A percentile compares a stretch with the other conserved stretches of the same genome.
These are phyloP conservation scores for Liasis olivaceus DNA, from an alignment of 2,797 vertebrate species.

Conservation along the genomic window DNA sequence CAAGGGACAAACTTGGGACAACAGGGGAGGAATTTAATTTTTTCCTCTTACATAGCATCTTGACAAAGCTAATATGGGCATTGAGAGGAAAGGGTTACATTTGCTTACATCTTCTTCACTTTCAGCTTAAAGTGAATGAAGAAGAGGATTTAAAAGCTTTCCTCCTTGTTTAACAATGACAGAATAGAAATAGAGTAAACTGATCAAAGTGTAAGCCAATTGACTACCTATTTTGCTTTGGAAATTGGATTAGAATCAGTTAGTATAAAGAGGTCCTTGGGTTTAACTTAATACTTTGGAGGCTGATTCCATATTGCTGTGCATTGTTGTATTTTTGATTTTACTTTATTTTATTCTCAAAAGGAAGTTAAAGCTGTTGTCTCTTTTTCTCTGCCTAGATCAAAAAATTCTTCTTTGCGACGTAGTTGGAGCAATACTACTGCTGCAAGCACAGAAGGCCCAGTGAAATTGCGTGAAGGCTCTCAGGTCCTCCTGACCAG, in stretches of 20 bases:
- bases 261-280: not conserved
- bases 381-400: slow-evolving; percentile 64
- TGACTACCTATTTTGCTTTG: not conserved
- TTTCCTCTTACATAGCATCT: not conserved
- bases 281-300: not conserved
- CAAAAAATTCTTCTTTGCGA: slow-evolving; percentile 75
- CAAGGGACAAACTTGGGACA: not conserved
- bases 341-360: not conserved
- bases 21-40: not conserved
- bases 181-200: not conserved
- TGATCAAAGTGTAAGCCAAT: not conserved
- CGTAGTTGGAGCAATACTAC: slow-evolving; percentile 81
- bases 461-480: slow-evolving; percentile 84
- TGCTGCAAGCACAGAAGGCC: slow-evolving; percentile 24
- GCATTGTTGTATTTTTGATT: not conserved
- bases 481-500: slow-evolving; percentile 93
- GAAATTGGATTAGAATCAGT: not conserved
- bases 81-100: not conserved
- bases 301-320: not conserved
- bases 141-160: not conserved
- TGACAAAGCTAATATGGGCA: not conserved
- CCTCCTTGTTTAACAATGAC: not conserved
- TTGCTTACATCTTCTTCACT: not conserved
- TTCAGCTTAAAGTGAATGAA: not conserved
- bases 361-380: not conserved